Evolutionary conservation across 2,888 invertebrate genomes (phyloP).

Genomic region (Leucoptera coffeella): DNA sequence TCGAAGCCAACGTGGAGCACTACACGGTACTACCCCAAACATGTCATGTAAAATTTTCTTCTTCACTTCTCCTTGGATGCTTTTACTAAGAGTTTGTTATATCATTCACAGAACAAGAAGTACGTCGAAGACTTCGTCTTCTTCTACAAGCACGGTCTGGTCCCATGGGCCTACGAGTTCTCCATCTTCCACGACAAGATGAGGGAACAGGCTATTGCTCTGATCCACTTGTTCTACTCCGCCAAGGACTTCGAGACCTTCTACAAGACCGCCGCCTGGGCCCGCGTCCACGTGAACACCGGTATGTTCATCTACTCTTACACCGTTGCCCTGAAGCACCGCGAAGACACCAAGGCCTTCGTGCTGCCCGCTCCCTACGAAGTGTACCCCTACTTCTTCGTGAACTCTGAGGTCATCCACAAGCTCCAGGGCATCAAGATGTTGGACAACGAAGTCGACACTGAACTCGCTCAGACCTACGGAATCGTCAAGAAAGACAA

Average conservation of each 20-base stretch:
- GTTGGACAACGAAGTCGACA: constrained; percentile 17
- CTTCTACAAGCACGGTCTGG: constrained; percentile 29
- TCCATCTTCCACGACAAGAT: constrained; percentile 39
- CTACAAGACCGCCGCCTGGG: constrained; percentile 51
- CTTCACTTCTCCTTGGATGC: not conserved
- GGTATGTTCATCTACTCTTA: constrained; percentile 58
- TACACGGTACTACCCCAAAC: constrained; percentile 6
- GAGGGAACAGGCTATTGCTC: constrained; percentile 37
- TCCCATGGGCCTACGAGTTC: constrained; percentile 42
- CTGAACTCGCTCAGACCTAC: constrained; percentile 19
- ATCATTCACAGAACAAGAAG: constrained; percentile 23
- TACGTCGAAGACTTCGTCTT: constrained; percentile 32
- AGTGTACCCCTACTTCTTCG: constrained; percentile 59
- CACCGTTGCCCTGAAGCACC: constrained; percentile 53
- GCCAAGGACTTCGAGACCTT: constrained; percentile 58
- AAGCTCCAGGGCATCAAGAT: constrained; percentile 33
- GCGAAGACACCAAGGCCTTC: constrained; percentile 49
- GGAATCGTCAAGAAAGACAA: constrained; percentile 31
- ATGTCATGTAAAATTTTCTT: not conserved
- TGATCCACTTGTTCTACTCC: constrained; percentile 53
- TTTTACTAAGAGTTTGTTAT: not conserved
- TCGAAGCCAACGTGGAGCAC: constrained; percentile 10
- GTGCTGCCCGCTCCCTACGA: constrained; percentile 64
- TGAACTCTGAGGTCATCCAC: constrained; percentile 49
- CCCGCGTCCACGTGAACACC: constrained; percentile 54